phyloP scores from a whole-genome alignment of 2,113 vertebrate genomes.

The Mystacornis crossleyi region DNA sequence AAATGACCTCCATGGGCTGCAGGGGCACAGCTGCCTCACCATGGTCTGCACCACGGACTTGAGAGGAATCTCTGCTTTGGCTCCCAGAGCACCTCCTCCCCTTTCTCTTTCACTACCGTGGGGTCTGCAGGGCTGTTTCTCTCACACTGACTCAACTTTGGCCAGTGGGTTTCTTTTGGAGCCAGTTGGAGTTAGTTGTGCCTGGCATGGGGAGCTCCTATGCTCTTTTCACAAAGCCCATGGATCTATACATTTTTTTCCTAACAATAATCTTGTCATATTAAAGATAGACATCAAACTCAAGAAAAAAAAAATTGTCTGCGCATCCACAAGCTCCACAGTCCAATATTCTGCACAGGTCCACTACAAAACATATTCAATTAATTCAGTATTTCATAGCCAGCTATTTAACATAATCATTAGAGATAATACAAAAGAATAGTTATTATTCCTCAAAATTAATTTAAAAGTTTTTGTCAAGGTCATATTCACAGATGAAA shows the following conservation, averaged over 20 bases:
- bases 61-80: background rate
- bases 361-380: background rate
- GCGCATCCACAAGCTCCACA: background rate
- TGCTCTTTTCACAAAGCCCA: background rate
- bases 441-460: background rate
- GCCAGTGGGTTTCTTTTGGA: background rate
- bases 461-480: background rate
- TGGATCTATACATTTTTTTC: accelerated
- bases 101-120: background rate
- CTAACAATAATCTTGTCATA: background rate
- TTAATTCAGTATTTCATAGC: background rate
- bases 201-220: background rate
- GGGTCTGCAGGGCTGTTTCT: background rate
- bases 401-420: background rate
- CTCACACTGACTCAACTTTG: background rate
- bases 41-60: background rate
- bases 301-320: background rate
- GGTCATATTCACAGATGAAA: background rate
- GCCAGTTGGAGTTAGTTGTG: accelerated
- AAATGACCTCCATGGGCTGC: background rate
- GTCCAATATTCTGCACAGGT: background rate
- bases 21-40: background rate
- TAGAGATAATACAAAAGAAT: background rate
- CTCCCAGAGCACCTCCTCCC: background rate
- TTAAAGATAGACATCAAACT: background rate